These are phyloP conservation scores for Oligia fasciuncula DNA, from an alignment of 2,888 invertebrate genomes.

Conservation along the genomic window DNA sequence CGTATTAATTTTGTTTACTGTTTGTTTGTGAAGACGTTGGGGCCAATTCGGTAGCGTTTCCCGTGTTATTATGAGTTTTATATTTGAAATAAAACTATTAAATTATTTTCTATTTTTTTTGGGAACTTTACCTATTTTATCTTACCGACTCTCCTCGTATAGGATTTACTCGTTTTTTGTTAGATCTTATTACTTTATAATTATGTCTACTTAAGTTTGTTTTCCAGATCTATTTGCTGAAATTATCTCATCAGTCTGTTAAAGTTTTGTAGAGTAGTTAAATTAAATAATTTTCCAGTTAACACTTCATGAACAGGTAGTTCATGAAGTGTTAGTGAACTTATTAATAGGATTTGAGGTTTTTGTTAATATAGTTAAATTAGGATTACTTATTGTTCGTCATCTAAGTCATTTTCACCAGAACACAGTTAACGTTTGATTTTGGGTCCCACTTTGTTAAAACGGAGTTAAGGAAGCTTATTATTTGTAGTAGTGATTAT, in stretches of 20 bases:
- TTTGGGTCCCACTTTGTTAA: neutral
- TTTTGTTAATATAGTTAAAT: constrained; percentile 12
- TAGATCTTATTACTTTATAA: neutral
- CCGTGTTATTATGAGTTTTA: neutral
- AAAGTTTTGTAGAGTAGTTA: neutral
- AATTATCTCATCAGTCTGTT: neutral
- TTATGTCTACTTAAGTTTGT: neutral
- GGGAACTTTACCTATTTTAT: neutral
- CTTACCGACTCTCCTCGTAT: neutral
- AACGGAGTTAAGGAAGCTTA: neutral
- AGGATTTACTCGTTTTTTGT: constrained; percentile 3
- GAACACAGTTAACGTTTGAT: constrained; percentile 2
- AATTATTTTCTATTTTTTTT: neutral
- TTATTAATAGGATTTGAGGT: constrained; percentile 12
- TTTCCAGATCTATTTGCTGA: neutral
- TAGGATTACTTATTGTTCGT: constrained; percentile 4
- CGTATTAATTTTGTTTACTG: neutral
- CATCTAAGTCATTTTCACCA: constrained; percentile 5
- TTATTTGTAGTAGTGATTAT: neutral
- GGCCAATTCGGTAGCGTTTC: neutral
- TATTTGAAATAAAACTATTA: neutral
- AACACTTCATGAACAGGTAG: neutral
- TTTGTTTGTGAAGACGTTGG: neutral
- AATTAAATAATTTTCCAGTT: neutral
- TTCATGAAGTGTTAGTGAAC: neutral